These are phyloP conservation scores for Hippoglossus hippoglossus DNA, from an alignment of 2,797 vertebrate genomes.

Conservation along the genomic window DNA sequence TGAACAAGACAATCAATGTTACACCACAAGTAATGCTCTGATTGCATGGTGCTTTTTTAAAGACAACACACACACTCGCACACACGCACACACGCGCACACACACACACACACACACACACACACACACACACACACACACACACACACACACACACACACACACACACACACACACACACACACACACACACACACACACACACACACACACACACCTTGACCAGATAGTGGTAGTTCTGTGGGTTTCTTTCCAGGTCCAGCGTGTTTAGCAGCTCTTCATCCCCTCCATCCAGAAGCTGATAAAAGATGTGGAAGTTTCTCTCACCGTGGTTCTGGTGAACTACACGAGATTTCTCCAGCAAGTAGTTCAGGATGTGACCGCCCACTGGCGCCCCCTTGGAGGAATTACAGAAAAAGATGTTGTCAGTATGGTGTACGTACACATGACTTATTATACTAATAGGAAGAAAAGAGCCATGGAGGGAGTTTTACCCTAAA, in stretches of 20 bases:
- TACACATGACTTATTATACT: too few relatives aligned
- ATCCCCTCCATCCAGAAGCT: conserved; percentile 94
- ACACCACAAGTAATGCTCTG: neutral
- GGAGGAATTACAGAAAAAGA: conserved; percentile 1
- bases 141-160: neutral
- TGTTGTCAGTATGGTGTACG: too few relatives aligned
- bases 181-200: neutral
- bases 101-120: neutral
- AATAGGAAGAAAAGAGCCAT: neutral
- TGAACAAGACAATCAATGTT: conserved; percentile 60
- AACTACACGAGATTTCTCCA: conserved; percentile 97
- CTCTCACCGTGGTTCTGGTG: conserved; percentile 97
- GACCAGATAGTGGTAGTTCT: conserved; percentile 93
- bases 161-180: too few relatives aligned
- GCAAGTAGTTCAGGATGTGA: conserved; percentile 97
- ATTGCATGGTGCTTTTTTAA: too few relatives aligned
- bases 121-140: conserved; percentile 75
- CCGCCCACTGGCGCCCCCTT: conserved; percentile 95
- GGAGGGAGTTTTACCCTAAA: conserved; percentile 88
- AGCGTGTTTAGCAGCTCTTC: conserved; percentile 87
- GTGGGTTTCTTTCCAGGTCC: conserved; percentile 91
- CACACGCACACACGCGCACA: neutral
- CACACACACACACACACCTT: conserved; percentile 79
- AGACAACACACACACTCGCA: neutral
- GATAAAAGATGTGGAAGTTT: conserved; percentile 99